phyloP scores from a whole-genome alignment of 1,140 invertebrate species.

The Neuroterus valhalla region DNA sequence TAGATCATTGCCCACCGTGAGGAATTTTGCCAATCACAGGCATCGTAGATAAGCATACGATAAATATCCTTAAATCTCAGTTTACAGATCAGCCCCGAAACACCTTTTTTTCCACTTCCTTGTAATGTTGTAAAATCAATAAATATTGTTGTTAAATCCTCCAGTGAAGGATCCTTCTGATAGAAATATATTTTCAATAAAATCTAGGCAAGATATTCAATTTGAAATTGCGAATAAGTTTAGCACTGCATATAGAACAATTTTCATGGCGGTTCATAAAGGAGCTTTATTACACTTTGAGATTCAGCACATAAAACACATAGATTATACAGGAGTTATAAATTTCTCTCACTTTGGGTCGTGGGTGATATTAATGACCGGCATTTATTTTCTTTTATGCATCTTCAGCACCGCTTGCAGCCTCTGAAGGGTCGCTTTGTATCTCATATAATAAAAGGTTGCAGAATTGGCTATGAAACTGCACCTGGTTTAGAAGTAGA shows the following conservation, averaged over 20 bases:
- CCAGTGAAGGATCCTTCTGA: too few species aligned
- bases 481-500: background rate
- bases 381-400: slow-evolving; percentile 29
- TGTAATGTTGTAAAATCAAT: too few species aligned
- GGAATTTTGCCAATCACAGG: too few species aligned
- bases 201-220: background rate
- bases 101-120: too few species aligned
- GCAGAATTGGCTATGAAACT: too few species aligned
- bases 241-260: background rate
- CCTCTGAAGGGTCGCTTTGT: background rate
- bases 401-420: background rate
- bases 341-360: slow-evolving; percentile 10
- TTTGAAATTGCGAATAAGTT: background rate
- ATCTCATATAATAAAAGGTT: slow-evolving; percentile 11
- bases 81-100: too few species aligned
- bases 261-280: slow-evolving; percentile 10
- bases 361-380: slow-evolving; percentile 5
- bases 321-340: slow-evolving; percentile 17
- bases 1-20: too few species aligned
- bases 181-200: background rate
- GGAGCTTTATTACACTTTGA: slow-evolving; percentile 27
- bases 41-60: too few species aligned
- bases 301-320: slow-evolving; percentile 15
- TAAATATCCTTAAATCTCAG: too few species aligned
- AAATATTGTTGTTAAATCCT: too few species aligned